A percentile compares a stretch with the other conserved stretches of the same genome.
Conservation (phyloP, 2,888 invertebrate species). For the Bursaphelenchus okinawaensis region DNA sequence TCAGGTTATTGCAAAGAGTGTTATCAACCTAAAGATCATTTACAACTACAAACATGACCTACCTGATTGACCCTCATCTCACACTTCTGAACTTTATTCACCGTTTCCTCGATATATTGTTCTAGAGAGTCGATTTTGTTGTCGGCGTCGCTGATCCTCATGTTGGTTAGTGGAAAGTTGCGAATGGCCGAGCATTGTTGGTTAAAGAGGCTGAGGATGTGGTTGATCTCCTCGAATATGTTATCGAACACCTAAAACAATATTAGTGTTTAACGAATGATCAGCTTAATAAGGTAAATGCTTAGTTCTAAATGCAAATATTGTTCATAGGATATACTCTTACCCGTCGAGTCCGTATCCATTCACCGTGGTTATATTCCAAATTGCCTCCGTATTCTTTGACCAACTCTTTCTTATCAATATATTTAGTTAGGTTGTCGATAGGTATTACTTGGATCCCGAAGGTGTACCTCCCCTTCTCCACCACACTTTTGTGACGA, state of each 20-base stretch:
- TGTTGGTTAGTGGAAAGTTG: neutral
- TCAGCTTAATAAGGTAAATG: no score
- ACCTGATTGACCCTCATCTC: neutral
- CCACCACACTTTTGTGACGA: slow-evolving; percentile 92
- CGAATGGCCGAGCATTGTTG: neutral
- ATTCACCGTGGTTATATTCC: slow-evolving; percentile 89
- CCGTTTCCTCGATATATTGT: neutral
- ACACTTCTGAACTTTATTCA: neutral
- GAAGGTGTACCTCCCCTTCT: slow-evolving; percentile 70
- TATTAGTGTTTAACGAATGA: no score
- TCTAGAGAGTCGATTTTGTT: neutral
- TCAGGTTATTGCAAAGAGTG: neutral
- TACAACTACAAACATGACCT: no score
- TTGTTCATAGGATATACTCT: no score
- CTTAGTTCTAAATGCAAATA: no score
- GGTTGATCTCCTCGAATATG: neutral
- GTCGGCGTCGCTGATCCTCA: neutral
- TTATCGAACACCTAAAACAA: neutral
- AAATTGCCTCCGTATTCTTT: slow-evolving; percentile 80
- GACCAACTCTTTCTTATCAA: slow-evolving; percentile 86
- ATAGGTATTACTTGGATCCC: slow-evolving; percentile 87
- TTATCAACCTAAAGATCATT: neutral
- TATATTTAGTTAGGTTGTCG: slow-evolving; percentile 84
- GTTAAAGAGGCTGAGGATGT: neutral
- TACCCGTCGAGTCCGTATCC: slow-evolving; percentile 78